These are phyloP conservation scores for Bombus cullumanus DNA, from an alignment of 1,140 invertebrate genomes.

Conservation along the genomic window DNA sequence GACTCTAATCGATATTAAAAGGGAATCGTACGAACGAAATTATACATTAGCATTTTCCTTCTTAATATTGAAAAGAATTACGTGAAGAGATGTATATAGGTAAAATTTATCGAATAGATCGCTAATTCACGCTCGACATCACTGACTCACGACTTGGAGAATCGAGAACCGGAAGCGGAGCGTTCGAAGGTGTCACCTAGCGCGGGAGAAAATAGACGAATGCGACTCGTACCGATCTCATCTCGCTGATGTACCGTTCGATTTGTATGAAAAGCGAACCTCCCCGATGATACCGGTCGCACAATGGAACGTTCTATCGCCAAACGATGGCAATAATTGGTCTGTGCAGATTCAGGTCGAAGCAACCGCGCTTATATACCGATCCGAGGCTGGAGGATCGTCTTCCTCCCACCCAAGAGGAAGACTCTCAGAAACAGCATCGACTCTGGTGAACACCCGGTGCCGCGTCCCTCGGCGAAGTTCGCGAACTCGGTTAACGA, in stretches of 20 bases:
- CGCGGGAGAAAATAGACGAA: background rate
- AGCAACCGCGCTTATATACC: slow-evolving; percentile 69
- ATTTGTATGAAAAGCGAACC: slow-evolving; percentile 22
- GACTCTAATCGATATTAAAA: background rate
- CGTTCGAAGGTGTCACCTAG: background rate
- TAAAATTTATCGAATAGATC: background rate
- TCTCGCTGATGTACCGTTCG: slow-evolving; percentile 47
- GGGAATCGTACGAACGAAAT: background rate
- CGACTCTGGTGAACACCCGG: slow-evolving; percentile 52
- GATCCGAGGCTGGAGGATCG: slow-evolving; percentile 58
- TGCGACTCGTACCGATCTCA: slow-evolving; percentile 65
- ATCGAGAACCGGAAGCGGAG: background rate
- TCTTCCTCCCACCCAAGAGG: slow-evolving; percentile 72
- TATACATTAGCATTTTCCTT: background rate
- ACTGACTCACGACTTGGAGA: background rate
- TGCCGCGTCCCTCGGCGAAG: slow-evolving; percentile 58
- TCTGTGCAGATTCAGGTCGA: slow-evolving; percentile 64
- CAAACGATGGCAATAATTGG: slow-evolving; percentile 68
- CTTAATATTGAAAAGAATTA: background rate
- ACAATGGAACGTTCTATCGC: slow-evolving; percentile 40
- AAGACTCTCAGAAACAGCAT: slow-evolving; percentile 43
- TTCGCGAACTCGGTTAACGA: slow-evolving; percentile 41
- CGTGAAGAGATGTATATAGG: too few relatives aligned
- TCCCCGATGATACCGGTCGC: slow-evolving; percentile 41
- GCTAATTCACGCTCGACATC: background rate